Evolutionary conservation across 2,113 vertebrate species (phyloP).

Genomic region (Enhydra lutris): DNA sequence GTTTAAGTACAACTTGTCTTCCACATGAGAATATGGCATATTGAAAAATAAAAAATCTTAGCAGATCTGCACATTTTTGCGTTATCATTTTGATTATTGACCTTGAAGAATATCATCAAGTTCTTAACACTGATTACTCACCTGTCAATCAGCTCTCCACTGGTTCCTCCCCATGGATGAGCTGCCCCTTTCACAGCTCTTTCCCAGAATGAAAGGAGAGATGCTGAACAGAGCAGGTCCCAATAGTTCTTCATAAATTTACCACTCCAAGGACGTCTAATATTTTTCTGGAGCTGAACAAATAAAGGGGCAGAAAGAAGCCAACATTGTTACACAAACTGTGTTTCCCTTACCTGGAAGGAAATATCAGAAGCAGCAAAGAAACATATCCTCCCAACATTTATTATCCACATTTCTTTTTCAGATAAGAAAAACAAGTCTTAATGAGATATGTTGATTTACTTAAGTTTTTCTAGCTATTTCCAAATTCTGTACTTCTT

Average conservation of each 20-base stretch:
- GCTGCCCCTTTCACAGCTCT: background rate
- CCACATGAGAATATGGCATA: background rate
- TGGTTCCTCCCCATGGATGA: fast-evolving
- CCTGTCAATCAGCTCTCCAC: background rate
- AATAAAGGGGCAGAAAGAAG: background rate
- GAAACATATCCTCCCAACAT: background rate
- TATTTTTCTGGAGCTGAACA: background rate
- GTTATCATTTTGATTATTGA: background rate
- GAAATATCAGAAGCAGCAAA: background rate
- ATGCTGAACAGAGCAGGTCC: background rate
- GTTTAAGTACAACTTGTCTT: background rate
- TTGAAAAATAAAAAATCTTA: slow-evolving; percentile 19
- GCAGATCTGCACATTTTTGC: background rate
- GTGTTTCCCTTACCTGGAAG: background rate
- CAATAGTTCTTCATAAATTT: background rate
- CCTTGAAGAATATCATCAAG: background rate
- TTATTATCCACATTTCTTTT: background rate
- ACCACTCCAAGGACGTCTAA: background rate
- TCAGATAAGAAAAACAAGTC: background rate
- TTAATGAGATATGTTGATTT: background rate
- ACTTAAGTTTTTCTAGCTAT: background rate
- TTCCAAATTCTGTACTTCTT: background rate
- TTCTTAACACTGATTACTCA: background rate
- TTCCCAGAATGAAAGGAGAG: background rate
- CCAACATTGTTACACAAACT: background rate